These are phyloP conservation scores for Tachypleus tridentatus DNA, from an alignment of 1,140 invertebrate species.

Conservation along the genomic window DNA sequence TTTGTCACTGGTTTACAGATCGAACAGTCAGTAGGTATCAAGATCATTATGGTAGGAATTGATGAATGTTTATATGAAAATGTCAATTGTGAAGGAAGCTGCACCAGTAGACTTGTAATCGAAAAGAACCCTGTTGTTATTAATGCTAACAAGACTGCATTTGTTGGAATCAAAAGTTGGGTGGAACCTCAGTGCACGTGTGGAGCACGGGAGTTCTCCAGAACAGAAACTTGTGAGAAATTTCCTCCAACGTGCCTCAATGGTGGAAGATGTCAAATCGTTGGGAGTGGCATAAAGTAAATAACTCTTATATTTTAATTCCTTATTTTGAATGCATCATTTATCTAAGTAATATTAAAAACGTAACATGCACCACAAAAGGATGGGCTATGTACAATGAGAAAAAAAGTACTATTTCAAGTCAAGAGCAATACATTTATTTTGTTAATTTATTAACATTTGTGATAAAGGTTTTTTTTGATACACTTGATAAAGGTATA, in stretches of 20 bases:
- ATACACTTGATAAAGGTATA: no score
- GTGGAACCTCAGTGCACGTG: slow-evolving; percentile 64
- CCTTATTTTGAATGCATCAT: no score
- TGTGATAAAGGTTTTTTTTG: no score
- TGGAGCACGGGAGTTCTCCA: slow-evolving; percentile 79
- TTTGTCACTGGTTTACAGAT: slow-evolving; percentile 43
- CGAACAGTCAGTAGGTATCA: slow-evolving; percentile 81
- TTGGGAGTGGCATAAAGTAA: not conserved
- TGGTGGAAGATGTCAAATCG: slow-evolving; percentile 56
- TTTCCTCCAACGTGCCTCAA: slow-evolving; percentile 72
- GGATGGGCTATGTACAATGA: no score
- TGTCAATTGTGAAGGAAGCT: slow-evolving; percentile 87
- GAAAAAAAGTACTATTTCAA: no score
- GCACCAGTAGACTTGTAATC: slow-evolving; percentile 81
- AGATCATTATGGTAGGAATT: slow-evolving; percentile 94
- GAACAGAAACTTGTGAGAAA: slow-evolving; percentile 72
- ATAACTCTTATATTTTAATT: no score
- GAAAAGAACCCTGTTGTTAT: slow-evolving; percentile 84
- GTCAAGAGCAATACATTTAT: no score
- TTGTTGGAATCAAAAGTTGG: slow-evolving; percentile 76
- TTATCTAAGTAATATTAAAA: no score
- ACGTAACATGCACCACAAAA: no score
- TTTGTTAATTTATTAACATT: no score
- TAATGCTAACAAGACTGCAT: slow-evolving; percentile 88
- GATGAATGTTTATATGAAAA: slow-evolving; percentile 94